These are phyloP conservation scores for Menidia beryllina DNA, from an alignment of 2,113 vertebrate species.

Conservation along the genomic window DNA sequence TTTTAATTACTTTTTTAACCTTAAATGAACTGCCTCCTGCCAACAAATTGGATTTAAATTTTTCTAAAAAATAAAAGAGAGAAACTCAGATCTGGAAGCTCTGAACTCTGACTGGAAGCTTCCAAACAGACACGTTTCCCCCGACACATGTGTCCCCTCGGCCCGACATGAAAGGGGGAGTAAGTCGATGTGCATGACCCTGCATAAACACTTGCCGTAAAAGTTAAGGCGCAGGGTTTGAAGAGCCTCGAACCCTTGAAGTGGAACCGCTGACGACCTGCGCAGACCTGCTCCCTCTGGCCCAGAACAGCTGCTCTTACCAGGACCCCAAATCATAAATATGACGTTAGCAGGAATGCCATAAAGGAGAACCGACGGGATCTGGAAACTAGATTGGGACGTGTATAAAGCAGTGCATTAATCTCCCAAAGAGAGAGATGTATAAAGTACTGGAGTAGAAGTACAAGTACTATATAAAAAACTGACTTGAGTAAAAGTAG, in stretches of 20 bases:
- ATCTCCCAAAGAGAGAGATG: too few species aligned
- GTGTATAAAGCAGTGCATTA: conserved; percentile 72
- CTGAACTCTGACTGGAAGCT: conserved; percentile 22
- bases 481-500: too few species aligned
- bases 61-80: too few species aligned
- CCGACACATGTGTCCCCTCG: conserved; percentile 65
- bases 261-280: conserved; percentile 74
- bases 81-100: too few species aligned
- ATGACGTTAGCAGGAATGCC: conserved; percentile 69
- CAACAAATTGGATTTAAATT: too few species aligned
- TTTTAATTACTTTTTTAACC: too few species aligned
- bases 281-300: conserved; percentile 66
- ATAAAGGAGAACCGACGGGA: conserved; percentile 63
- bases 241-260: conserved; percentile 68
- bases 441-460: too few species aligned
- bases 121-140: conserved; percentile 56
- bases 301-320: conserved; percentile 63
- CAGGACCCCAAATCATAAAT: conserved; percentile 65
- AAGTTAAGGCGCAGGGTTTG: conserved; percentile 76
- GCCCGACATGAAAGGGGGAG: conserved; percentile 71
- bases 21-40: too few species aligned
- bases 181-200: conserved; percentile 80
- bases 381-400: conserved; percentile 82
- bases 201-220: conserved; percentile 83
- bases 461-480: too few species aligned